A percentile compares a stretch with the other conserved stretches of the same genome.
phyloP scores from a whole-genome alignment of 1,140 invertebrate species.

The Armadillidium nasatum region DNA sequence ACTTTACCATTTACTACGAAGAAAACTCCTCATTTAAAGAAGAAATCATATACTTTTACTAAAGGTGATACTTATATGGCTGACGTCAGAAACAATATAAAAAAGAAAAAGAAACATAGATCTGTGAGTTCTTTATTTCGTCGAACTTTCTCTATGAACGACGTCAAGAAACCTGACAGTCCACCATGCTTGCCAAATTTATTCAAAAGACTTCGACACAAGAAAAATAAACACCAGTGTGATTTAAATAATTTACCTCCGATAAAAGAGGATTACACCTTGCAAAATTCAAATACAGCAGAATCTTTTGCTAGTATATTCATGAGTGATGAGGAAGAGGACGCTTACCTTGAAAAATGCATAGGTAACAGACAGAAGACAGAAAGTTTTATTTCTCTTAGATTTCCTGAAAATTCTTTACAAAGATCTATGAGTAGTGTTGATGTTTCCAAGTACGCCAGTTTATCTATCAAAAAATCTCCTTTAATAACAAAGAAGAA shows the following conservation, averaged over 20 bases:
- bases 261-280: neutral
- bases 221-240: neutral
- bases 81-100: neutral
- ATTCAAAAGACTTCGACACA: neutral
- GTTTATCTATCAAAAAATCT: neutral
- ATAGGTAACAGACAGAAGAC: neutral
- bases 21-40: neutral
- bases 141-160: neutral
- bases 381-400: neutral
- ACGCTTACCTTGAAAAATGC: neutral
- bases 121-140: neutral
- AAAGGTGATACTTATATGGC: neutral
- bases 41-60: neutral
- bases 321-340: neutral
- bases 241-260: neutral
- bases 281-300: neutral
- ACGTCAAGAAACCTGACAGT: neutral
- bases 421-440: neutral
- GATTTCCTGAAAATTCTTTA: neutral
- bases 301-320: neutral
- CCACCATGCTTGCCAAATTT: constrained; percentile 4
- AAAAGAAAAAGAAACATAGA: neutral
- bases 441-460: neutral
- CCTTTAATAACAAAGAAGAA: neutral
- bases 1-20: neutral